Percentiles rank a stretch among this genome's conserved stretches.
Conservation (phyloP, 2,113 vertebrate species). For the Sphaerodactylus townsendi region DNA sequence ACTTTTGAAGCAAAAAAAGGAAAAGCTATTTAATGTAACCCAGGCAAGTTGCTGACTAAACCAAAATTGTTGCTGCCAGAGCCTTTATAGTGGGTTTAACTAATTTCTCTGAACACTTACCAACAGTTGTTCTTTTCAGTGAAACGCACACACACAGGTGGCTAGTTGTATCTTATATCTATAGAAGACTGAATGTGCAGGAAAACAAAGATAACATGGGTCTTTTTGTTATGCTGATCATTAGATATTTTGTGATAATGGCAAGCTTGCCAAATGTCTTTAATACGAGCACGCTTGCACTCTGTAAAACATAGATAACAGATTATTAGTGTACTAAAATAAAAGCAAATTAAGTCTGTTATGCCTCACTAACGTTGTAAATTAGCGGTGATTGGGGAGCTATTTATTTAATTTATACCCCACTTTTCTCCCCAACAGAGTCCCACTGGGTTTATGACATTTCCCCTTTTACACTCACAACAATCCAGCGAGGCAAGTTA, state of each 20-base stretch:
- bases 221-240: not conserved
- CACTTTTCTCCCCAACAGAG: too few species aligned
- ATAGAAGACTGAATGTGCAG: not conserved
- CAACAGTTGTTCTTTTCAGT: constrained; percentile 18
- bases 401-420: too few species aligned
- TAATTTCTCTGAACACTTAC: constrained; percentile 11
- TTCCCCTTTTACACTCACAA: too few species aligned
- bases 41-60: constrained; percentile 17
- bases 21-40: not conserved
- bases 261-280: not conserved
- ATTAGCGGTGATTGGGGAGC: not conserved
- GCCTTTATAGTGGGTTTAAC: constrained; percentile 1
- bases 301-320: not conserved
- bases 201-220: not conserved
- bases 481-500: too few species aligned
- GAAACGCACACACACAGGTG: not conserved
- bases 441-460: too few species aligned
- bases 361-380: not conserved
- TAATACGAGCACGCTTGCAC: not conserved
- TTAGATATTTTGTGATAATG: not conserved
- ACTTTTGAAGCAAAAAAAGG: not conserved
- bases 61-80: not conserved
- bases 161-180: not conserved
- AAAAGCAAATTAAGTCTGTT: not conserved
- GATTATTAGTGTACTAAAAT: not conserved